phyloP scores from a whole-genome alignment of 2,888 invertebrate genomes.

The Ommatoiulus sabulosus region DNA sequence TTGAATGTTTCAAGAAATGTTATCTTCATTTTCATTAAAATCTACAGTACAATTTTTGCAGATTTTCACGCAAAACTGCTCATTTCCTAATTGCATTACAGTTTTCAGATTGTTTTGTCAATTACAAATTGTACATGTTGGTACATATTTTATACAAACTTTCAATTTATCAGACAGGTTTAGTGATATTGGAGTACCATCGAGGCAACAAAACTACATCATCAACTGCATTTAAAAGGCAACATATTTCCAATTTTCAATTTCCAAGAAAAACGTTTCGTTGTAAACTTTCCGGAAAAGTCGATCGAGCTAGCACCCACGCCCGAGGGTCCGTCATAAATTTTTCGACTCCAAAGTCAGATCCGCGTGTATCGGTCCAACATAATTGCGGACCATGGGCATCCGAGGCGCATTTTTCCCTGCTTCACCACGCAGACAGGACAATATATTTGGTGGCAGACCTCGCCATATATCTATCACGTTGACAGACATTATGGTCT shows the following conservation, averaged over 20 bases:
- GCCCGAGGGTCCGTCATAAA: neutral
- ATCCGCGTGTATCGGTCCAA: too few relatives aligned
- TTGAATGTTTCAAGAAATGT: too few relatives aligned
- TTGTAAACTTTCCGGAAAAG: too few relatives aligned
- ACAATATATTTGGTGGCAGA: neutral
- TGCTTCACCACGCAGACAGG: neutral
- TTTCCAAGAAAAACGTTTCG: neutral
- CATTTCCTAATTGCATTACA: too few relatives aligned
- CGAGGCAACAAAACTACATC: neutral
- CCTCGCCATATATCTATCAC: conserved; percentile 28
- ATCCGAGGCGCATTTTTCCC: neutral
- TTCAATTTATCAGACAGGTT: too few relatives aligned
- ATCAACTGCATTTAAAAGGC: neutral
- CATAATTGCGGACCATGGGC: neutral
- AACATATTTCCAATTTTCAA: conserved; percentile 25
- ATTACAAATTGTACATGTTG: too few relatives aligned
- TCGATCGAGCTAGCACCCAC: neutral
- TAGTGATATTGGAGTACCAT: too few relatives aligned
- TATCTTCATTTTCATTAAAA: too few relatives aligned
- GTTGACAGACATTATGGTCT: conserved; percentile 36
- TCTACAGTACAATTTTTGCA: too few relatives aligned
- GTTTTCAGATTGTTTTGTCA: too few relatives aligned
- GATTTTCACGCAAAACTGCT: too few relatives aligned
- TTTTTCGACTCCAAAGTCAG: neutral
- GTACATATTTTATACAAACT: too few relatives aligned